Percentiles rank a stretch among this genome's conserved stretches.
Evolutionary conservation across 1,140 invertebrate genomes (phyloP).

Genomic region (Stegodyphus mimosarum): DNA sequence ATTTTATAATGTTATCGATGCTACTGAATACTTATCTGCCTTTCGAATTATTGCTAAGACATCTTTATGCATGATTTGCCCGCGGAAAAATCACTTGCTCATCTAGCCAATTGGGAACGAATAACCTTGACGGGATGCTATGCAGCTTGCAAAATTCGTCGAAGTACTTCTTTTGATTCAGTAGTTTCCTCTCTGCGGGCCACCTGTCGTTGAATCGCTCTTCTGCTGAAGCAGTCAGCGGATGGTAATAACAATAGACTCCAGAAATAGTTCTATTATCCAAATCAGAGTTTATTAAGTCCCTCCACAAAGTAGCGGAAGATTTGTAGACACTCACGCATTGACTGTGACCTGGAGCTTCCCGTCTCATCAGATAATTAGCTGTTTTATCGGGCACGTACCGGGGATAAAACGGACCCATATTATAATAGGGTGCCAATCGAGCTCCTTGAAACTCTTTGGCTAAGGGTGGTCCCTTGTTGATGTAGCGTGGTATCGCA

Average conservation of each 20-base stretch:
- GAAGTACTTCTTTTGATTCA: constrained; percentile 7
- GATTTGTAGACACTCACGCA: neutral
- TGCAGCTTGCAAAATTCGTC: neutral
- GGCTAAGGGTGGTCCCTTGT: neutral
- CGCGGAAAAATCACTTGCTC: constrained; percentile 13
- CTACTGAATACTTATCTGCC: too few species aligned
- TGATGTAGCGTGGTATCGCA: constrained; percentile 6
- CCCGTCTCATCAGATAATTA: constrained; percentile 1
- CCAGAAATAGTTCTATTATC: neutral
- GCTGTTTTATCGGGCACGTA: neutral
- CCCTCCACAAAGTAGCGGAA: constrained; percentile 27
- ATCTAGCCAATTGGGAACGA: constrained; percentile 21
- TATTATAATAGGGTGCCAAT: neutral
- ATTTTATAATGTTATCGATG: too few species aligned
- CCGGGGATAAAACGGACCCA: neutral
- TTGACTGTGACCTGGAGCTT: neutral
- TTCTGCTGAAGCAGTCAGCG: neutral
- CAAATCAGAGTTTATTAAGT: constrained; percentile 9
- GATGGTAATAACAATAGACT: constrained; percentile 6
- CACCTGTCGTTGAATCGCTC: constrained; percentile 8
- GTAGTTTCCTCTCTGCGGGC: neutral
- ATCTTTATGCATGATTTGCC: too few species aligned
- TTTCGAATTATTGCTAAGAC: too few species aligned
- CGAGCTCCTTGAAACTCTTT: constrained; percentile 36
- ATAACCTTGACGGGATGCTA: constrained; percentile 11